Conservation (phyloP, 2,888 invertebrate species). For the Brachypterus glaber region DNA sequence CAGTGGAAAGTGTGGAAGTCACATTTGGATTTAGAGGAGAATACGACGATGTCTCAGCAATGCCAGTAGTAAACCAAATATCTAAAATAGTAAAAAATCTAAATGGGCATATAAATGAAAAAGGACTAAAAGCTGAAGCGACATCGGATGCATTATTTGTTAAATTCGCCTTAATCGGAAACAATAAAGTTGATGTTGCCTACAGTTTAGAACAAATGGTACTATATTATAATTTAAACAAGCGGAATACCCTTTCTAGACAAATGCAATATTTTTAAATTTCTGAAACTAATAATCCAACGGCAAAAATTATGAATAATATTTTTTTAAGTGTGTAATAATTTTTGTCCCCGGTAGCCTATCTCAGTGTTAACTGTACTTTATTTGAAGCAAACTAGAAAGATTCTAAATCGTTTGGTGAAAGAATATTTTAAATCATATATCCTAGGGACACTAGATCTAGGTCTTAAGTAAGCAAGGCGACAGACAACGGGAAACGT, state of each 20-base stretch:
- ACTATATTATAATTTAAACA: background rate
- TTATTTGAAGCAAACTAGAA: too few species aligned
- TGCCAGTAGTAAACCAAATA: constrained; percentile 41
- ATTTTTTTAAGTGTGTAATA: too few species aligned
- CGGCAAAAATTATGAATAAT: too few species aligned
- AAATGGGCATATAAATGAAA: constrained; percentile 38
- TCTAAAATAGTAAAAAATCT: constrained; percentile 42
- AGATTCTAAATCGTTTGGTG: too few species aligned
- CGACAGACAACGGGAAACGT: too few species aligned
- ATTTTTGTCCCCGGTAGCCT: too few species aligned
- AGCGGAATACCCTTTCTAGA: background rate
- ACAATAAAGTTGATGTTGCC: constrained; percentile 67
- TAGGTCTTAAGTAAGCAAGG: too few species aligned
- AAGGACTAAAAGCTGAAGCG: constrained; percentile 46
- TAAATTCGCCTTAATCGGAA: constrained; percentile 59
- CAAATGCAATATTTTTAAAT: background rate
- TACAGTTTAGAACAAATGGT: constrained; percentile 73
- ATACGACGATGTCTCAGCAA: constrained; percentile 43
- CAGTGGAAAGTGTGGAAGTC: constrained; percentile 65
- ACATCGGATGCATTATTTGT: constrained; percentile 45
- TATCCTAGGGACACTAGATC: too few species aligned
- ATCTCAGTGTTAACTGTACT: too few species aligned
- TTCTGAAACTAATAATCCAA: too few species aligned
- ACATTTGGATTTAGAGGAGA: constrained; percentile 63
- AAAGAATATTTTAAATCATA: too few species aligned